A percentile compares a stretch with the other conserved stretches of the same genome.
Conservation (phyloP, 2,113 vertebrate genomes). For the Leptocoma aspasia region DNA sequence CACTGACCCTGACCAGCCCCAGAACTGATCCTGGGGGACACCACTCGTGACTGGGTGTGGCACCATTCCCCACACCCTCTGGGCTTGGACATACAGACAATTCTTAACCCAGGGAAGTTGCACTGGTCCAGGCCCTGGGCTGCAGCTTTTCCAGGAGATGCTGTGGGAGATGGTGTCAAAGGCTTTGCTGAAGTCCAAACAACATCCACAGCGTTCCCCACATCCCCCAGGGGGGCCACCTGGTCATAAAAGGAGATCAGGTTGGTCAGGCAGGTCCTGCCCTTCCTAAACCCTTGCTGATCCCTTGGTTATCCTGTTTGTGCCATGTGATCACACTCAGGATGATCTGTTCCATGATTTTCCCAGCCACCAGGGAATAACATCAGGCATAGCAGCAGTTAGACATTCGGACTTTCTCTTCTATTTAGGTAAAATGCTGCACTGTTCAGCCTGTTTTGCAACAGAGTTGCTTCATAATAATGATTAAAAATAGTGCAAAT, state of each 20-base stretch:
- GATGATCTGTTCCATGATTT: background rate
- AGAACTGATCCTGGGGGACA: background rate
- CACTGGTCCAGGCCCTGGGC: no score
- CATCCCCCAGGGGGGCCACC: background rate
- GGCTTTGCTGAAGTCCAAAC: background rate
- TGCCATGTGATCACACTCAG: background rate
- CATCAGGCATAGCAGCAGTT: background rate
- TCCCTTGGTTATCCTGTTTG: background rate
- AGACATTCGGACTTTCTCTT: background rate
- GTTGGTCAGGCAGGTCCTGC: background rate
- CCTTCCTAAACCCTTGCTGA: background rate
- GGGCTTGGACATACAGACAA: background rate
- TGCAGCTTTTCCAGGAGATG: background rate
- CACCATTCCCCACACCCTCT: background rate
- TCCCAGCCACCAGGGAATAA: background rate
- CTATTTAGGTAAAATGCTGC: background rate
- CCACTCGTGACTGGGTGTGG: background rate
- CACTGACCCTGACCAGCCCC: background rate
- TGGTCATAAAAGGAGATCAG: background rate
- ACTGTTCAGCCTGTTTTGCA: background rate
- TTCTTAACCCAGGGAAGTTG: background rate
- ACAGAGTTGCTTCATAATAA: background rate
- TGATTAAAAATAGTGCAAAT: background rate
- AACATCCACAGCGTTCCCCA: background rate
- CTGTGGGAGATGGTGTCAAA: accelerated